These are phyloP conservation scores for Antheraea pernyi DNA, from an alignment of 1,140 invertebrate genomes.

Conservation along the genomic window DNA sequence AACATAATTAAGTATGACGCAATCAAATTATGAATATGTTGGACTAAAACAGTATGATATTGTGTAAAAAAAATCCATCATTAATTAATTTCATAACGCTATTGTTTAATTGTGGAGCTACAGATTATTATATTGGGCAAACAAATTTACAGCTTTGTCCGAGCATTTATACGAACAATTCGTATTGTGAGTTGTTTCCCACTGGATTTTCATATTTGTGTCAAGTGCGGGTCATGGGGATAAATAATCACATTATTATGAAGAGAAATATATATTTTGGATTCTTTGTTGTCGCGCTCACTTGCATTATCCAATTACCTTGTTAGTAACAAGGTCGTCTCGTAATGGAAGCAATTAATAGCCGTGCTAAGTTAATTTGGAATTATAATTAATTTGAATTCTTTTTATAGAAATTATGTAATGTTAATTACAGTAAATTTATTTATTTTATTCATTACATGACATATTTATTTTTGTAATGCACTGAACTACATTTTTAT, in stretches of 20 bases:
- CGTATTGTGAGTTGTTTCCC: slow-evolving; percentile 59
- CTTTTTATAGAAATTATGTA: neutral
- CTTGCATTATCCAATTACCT: slow-evolving; percentile 50
- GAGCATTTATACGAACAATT: slow-evolving; percentile 11
- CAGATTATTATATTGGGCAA: slow-evolving; percentile 17
- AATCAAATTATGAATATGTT: neutral
- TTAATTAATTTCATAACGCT: slow-evolving; percentile 22
- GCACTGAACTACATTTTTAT: neutral
- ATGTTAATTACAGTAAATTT: neutral
- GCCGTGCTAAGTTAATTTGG: slow-evolving; percentile 30
- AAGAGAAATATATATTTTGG: slow-evolving; percentile 48
- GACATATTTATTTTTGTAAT: neutral
- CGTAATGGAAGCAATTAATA: slow-evolving; percentile 49
- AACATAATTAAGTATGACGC: neutral
- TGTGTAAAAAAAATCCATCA: slow-evolving; percentile 19
- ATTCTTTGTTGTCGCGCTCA: slow-evolving; percentile 44
- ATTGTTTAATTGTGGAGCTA: slow-evolving; percentile 24
- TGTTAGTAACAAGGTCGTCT: slow-evolving; percentile 49
- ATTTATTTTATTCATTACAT: neutral
- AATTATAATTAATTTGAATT: slow-evolving; percentile 24
- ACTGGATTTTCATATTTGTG: slow-evolving; percentile 51
- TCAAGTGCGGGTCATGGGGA: slow-evolving; percentile 61
- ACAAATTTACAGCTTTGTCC: neutral
- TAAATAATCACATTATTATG: slow-evolving; percentile 37
- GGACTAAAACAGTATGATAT: slow-evolving; percentile 9